These are phyloP conservation scores for Acrocyrtus sp. DNA, from an alignment of 2,888 invertebrate genomes.

Conservation along the genomic window DNA sequence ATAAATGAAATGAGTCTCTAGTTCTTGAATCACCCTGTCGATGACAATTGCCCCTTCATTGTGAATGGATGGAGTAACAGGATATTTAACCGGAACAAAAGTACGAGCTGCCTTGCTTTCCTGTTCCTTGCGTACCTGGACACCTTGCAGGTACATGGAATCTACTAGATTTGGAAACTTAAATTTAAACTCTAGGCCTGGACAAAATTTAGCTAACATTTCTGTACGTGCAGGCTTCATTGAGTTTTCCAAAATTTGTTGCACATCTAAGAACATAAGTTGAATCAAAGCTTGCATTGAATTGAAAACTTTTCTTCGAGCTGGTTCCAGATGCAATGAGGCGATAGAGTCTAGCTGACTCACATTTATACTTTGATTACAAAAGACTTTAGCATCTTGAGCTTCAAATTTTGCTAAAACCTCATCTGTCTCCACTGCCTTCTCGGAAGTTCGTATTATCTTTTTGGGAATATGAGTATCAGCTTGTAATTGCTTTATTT, in stretches of 20 bases:
- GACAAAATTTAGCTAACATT: constrained; percentile 21
- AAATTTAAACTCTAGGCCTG: constrained; percentile 10
- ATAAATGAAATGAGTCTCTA: constrained; percentile 15
- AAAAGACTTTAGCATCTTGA: no score
- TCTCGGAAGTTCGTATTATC: no score
- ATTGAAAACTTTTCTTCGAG: neutral
- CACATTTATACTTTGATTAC: no score
- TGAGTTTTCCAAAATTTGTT: constrained; percentile 1
- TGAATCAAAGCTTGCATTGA: constrained; percentile 5
- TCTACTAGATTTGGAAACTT: constrained; percentile 24
- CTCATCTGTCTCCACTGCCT: no score
- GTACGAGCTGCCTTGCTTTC: neutral
- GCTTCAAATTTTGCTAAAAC: no score
- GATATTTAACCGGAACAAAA: constrained; percentile 1
- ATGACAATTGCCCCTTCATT: neutral
- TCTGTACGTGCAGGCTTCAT: constrained; percentile 11
- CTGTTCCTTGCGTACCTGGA: constrained; percentile 6
- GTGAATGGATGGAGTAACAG: neutral
- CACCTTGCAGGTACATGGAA: constrained; percentile 32
- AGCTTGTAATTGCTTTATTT: no score
- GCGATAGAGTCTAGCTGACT: neutral
- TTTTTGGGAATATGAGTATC: no score
- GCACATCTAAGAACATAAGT: neutral
- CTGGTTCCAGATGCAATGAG: neutral
- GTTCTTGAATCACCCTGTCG: neutral